phyloP scores from a whole-genome alignment of 2,113 vertebrate species.

The Nycticryphes semicollaris region DNA sequence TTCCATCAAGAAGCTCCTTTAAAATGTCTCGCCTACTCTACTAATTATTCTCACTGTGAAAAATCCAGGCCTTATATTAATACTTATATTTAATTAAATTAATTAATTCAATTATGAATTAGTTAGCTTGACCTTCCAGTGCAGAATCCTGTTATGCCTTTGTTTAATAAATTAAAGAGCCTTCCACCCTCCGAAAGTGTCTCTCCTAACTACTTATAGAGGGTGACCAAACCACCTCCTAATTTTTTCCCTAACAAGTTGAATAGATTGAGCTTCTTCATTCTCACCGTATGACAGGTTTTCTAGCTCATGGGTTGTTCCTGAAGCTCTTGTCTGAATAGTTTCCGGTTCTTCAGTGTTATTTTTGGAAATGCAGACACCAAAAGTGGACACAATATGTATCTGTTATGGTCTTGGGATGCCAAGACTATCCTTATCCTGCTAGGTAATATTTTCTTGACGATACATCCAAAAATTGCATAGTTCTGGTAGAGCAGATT shows the following conservation, averaged over 20 bases:
- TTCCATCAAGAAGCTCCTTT: background rate
- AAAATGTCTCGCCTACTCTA: background rate
- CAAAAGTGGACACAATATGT: background rate
- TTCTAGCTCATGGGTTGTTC: background rate
- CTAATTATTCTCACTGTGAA: background rate
- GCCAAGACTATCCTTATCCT: background rate
- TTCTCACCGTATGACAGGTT: background rate
- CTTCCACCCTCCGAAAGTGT: background rate
- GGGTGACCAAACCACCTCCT: background rate
- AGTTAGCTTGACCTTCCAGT: background rate
- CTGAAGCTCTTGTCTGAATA: background rate
- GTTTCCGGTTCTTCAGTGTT: background rate
- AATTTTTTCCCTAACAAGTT: background rate
- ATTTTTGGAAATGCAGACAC: background rate
- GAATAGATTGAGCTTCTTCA: background rate
- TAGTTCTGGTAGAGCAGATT: background rate
- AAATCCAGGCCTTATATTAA: background rate
- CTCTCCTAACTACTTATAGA: background rate
- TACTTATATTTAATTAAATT: constrained; percentile 3
- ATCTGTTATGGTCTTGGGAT: background rate
- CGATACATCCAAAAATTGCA: accelerated
- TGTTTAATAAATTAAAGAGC: background rate
- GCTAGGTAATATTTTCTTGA: background rate
- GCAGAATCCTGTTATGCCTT: constrained; percentile 5
- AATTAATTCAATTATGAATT: background rate